Percentiles rank a stretch among this genome's conserved stretches.
phyloP scores from a whole-genome alignment of 2,888 invertebrate species.

The Nomada goodeniana region DNA sequence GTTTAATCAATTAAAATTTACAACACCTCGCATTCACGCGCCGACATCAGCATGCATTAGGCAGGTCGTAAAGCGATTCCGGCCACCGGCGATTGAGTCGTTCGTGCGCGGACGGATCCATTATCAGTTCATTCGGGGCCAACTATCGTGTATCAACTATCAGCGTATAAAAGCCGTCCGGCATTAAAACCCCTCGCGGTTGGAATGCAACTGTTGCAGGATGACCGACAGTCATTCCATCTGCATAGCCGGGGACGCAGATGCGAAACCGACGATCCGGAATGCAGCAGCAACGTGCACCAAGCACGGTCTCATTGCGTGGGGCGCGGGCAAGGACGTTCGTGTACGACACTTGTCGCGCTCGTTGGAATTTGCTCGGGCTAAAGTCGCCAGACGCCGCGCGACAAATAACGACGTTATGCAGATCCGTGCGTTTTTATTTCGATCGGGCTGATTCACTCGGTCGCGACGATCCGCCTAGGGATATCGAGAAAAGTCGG shows the following conservation, averaged over 20 bases:
- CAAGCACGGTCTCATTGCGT: constrained; percentile 54
- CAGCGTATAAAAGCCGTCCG: constrained; percentile 26
- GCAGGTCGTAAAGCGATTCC: neutral
- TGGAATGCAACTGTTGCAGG: constrained; percentile 28
- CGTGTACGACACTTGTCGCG: constrained; percentile 54
- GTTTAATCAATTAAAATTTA: too few relatives aligned
- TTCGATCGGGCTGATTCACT: constrained; percentile 51
- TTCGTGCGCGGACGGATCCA: constrained; percentile 18
- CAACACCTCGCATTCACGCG: neutral
- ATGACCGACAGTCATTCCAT: constrained; percentile 34
- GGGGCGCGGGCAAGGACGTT: constrained; percentile 68
- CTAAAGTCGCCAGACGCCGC: constrained; percentile 37
- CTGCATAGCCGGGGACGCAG: constrained; percentile 17
- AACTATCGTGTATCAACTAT: constrained; percentile 5
- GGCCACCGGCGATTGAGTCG: constrained; percentile 23
- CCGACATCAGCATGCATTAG: neutral
- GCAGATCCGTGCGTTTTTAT: constrained; percentile 49
- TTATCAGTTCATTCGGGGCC: constrained; percentile 22
- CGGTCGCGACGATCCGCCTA: constrained; percentile 32
- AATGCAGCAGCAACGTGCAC: constrained; percentile 58
- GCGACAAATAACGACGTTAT: constrained; percentile 59
- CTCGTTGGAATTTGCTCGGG: constrained; percentile 53
- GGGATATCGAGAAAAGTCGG: constrained; percentile 7
- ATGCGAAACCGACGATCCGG: constrained; percentile 34
- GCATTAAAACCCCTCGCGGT: constrained; percentile 5